Base-by-base conservation (phyloP, 1,140 invertebrate species). In the Megalonaias nervosa region DNA sequence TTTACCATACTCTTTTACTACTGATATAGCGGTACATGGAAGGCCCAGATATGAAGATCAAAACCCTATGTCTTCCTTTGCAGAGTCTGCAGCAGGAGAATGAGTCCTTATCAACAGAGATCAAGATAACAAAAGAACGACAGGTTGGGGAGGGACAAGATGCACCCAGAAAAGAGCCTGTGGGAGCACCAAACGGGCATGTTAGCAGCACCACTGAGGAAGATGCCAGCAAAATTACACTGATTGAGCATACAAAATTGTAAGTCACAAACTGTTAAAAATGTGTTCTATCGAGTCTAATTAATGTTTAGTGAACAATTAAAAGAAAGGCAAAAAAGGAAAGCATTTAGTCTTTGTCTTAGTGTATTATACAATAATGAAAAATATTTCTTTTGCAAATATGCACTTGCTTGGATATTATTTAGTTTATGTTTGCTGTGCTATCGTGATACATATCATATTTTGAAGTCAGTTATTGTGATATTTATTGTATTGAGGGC, bases 181-280 rank as follows among this genome's bases (percentile, higher is more conserved):
- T 93, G 85, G 92, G 92, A 55, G 90, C 91, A 78, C 88, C 92
- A n/a, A 90, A 92, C 68, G 84, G 87, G 14, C 89, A 92, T 77
- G 74, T 78, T 31, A 71, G 67, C 23, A 68, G 59, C 5, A 91
- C 95, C 11, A 48, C 38, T 48, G 38, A 11, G 38, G 38, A 48
- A 48, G 38, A 48, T 48, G 38, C 38, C 38, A 6, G 38, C 95
- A 91, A 94, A 96, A 91, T 87, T n/a, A 26, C 77, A 19, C 12
- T 83, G 26, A 74, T 57, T 21, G 82, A 88, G 58, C 87, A 88
- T 84, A 82, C 87, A 70, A 82, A 81, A 81, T 81, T 87, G 86
- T 88, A 79, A 84, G 82, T 80, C 55, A 0, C 17, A 17, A 21
- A 26, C 48, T 48, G 21, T 66, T 23, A 11, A 55, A 31, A 62